Conservation (phyloP, 2,888 invertebrate genomes). For the Ptycholaimellus sp. region DNA sequence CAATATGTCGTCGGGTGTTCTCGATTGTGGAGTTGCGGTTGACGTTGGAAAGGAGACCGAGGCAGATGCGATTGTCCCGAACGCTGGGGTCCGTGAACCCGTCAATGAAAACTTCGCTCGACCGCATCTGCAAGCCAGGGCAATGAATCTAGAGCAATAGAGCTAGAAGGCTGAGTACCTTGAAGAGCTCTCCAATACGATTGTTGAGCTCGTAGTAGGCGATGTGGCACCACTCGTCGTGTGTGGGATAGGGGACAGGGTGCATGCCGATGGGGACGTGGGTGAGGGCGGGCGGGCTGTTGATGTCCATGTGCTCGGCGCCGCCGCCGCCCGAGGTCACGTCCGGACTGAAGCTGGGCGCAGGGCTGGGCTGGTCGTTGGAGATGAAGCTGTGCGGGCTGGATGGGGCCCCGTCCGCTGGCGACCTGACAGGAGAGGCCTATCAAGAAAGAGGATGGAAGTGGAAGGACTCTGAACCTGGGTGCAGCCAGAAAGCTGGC, state of each 20-base stretch:
- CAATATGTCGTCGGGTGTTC: constrained; percentile 89
- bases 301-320: no score
- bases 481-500: no score
- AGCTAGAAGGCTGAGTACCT: constrained; percentile 10
- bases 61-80: constrained; percentile 79
- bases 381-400: no score
- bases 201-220: constrained; percentile 95
- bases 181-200: constrained; percentile 79
- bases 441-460: no score
- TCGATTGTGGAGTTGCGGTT: constrained; percentile 95
- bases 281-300: no score
- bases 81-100: constrained; percentile 96
- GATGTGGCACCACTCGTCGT: constrained; percentile 86
- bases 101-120: constrained; percentile 58
- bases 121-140: constrained; percentile 26
- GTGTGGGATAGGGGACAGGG: constrained; percentile 42
- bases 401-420: no score
- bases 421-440: no score
- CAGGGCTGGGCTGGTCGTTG: no score
- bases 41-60: constrained; percentile 89
- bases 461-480: no score
- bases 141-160: background rate
- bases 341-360: no score
- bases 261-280: no score
- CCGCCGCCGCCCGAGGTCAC: no score